Evolutionary conservation across 2,797 vertebrate genomes (phyloP).

Genomic region (Sphenopsis melanotis): DNA sequence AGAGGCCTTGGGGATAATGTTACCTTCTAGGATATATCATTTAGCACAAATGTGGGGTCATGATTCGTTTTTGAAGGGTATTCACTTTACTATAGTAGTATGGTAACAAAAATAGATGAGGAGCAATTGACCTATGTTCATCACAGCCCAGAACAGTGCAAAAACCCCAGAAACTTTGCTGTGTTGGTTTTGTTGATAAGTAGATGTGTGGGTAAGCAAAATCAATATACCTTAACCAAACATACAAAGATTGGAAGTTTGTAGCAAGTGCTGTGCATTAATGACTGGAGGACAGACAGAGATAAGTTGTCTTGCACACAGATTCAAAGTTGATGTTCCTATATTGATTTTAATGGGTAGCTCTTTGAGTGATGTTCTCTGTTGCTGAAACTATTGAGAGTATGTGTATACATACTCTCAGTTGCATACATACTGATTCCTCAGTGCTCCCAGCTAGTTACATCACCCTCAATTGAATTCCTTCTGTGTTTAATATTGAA

Average conservation of each 20-base stretch:
- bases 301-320: background rate
- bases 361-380: background rate
- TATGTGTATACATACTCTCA: background rate
- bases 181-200: background rate
- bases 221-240: background rate
- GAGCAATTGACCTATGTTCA: background rate
- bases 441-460: background rate
- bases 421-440: background rate
- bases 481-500: background rate
- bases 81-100: background rate
- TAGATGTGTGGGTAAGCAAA: background rate
- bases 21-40: background rate
- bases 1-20: background rate
- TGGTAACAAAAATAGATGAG: background rate
- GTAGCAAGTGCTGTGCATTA: fast-evolving
- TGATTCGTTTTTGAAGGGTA: background rate
- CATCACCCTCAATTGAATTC: background rate
- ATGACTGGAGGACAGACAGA: background rate
- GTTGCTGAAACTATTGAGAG: background rate
- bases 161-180: background rate
- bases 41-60: background rate
- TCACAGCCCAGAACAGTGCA: background rate
- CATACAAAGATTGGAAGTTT: background rate
- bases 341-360: background rate
- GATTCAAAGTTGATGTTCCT: background rate